Evolutionary conservation across 2,797 vertebrate genomes (phyloP).

Genomic region (Lithobates pipiens): DNA sequence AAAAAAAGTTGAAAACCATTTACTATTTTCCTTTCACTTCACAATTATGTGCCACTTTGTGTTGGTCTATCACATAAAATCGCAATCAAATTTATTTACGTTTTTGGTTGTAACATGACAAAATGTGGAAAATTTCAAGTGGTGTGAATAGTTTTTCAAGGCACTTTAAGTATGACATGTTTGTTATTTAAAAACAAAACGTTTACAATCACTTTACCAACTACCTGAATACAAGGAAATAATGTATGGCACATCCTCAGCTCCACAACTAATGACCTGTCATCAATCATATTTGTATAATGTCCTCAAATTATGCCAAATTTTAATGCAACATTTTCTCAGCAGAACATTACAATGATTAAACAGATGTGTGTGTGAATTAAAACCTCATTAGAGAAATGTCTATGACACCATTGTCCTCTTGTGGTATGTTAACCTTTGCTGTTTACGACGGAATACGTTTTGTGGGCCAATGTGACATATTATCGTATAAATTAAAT

Average conservation of each 20-base stretch:
- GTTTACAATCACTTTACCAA: background rate
- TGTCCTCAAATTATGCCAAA: background rate
- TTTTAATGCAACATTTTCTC: background rate
- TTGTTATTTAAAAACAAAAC: too few species aligned
- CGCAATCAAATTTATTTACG: too few species aligned
- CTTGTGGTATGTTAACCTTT: background rate
- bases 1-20: too few species aligned
- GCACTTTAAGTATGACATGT: too few species aligned
- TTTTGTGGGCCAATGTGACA: too few species aligned
- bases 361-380: background rate
- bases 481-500: too few species aligned
- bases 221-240: background rate
- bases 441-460: background rate
- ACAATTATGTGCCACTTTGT: too few species aligned
- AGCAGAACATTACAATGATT: background rate
- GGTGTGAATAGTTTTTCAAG: too few species aligned
- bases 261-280: background rate
- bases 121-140: too few species aligned
- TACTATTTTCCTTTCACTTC: too few species aligned
- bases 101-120: too few species aligned
- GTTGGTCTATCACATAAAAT: too few species aligned
- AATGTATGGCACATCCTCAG: background rate
- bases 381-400: slow-evolving; percentile 6
- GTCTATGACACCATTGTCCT: background rate
- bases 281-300: background rate